Evolutionary conservation across 2,797 vertebrate species (phyloP).

Genomic region (Enteromius argenteus): DNA sequence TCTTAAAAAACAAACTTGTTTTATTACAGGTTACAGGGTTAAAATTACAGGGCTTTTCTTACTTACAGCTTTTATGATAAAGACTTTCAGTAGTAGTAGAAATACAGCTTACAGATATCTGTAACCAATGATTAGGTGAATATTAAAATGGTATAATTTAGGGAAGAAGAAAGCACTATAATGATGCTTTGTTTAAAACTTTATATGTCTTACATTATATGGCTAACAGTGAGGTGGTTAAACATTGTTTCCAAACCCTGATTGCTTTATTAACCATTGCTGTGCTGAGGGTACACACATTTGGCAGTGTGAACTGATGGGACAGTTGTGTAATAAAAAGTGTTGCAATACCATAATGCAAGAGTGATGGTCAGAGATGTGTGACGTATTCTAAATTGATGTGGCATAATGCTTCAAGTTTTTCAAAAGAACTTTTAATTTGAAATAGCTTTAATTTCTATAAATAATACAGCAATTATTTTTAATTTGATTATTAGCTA

Average conservation of each 20-base stretch:
- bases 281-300: not conserved
- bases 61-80: not conserved
- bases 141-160: not conserved
- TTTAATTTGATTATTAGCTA: not conserved
- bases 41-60: not conserved
- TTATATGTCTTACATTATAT: not conserved
- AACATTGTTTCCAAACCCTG: not conserved
- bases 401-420: not conserved
- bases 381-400: not conserved
- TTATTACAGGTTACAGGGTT: too few species aligned
- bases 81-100: not conserved
- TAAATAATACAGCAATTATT: not conserved
- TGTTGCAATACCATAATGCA: not conserved
- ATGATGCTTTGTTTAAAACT: not conserved
- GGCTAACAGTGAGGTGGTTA: not conserved
- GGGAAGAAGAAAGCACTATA: not conserved
- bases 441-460: not conserved
- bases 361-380: not conserved
- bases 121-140: not conserved
- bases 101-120: not conserved
- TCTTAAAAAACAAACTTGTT: not conserved
- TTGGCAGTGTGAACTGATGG: not conserved
- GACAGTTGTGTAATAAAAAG: not conserved
- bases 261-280: slow-evolving; percentile 10
- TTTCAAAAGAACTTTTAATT: not conserved